Conservation (phyloP, 2,113 vertebrate species). For the Cettia cetti region DNA sequence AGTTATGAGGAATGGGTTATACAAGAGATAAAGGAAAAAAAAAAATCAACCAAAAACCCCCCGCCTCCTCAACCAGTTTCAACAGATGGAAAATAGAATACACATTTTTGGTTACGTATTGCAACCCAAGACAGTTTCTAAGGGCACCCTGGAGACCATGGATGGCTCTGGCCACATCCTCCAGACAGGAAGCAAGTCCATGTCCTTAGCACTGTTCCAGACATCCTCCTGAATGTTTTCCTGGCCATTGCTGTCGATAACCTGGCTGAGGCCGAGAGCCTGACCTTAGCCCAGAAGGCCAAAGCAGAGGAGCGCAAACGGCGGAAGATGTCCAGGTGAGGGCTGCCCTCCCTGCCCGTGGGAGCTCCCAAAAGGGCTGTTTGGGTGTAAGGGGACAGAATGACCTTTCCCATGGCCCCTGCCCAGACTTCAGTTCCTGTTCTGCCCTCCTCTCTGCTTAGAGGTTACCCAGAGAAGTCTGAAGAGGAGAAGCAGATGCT, state of each 20-base stretch:
- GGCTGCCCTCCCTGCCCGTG: accelerated
- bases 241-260: slow-evolving; percentile 97
- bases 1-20: too few relatives aligned
- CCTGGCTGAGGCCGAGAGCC: slow-evolving; percentile 92
- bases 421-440: neutral
- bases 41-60: too few relatives aligned
- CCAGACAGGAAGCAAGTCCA: neutral
- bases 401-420: neutral
- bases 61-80: too few relatives aligned
- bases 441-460: slow-evolving; percentile 21
- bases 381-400: neutral
- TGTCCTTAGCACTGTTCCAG: slow-evolving; percentile 78
- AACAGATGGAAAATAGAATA: too few relatives aligned
- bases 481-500: slow-evolving; percentile 87
- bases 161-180: neutral
- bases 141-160: neutral
- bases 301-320: slow-evolving; percentile 88
- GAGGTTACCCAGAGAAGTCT: slow-evolving; percentile 85
- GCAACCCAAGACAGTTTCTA: neutral
- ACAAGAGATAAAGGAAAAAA: too few relatives aligned
- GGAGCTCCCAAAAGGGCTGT: neutral
- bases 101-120: too few relatives aligned
- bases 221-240: slow-evolving; percentile 97
- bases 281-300: slow-evolving; percentile 93
- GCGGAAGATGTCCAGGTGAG: slow-evolving; percentile 85